Conservation (phyloP, 2,888 invertebrate species). For the Caenorhabditis panamensis region DNA sequence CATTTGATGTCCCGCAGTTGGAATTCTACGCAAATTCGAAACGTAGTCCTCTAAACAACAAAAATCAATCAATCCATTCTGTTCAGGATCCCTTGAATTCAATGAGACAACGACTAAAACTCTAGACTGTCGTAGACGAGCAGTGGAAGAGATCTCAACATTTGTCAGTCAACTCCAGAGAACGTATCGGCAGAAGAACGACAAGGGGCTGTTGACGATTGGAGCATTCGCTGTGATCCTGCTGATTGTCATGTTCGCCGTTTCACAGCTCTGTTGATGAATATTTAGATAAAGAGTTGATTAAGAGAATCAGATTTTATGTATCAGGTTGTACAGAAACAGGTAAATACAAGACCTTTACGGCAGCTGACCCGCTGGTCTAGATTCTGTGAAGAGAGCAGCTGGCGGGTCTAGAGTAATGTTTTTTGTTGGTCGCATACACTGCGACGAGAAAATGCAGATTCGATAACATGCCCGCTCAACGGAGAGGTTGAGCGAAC, state of each 20-base stretch:
- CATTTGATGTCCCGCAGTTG: not conserved
- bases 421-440: too few species aligned
- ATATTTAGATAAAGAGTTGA: too few species aligned
- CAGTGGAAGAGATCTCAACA: not conserved
- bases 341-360: too few species aligned
- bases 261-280: not conserved
- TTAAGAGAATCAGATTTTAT: too few species aligned
- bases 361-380: too few species aligned
- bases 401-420: too few species aligned
- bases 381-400: too few species aligned
- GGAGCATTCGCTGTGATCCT: not conserved
- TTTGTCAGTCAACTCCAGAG: not conserved
- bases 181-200: not conserved
- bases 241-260: not conserved
- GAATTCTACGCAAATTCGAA: not conserved
- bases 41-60: not conserved
- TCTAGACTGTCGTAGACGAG: not conserved
- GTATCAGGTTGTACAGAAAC: too few species aligned
- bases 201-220: not conserved
- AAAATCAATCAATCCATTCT: not conserved
- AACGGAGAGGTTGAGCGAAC: too few species aligned
- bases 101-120: not conserved
- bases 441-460: too few species aligned
- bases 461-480: too few species aligned
- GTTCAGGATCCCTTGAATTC: not conserved